These are phyloP conservation scores for Cichladusa arquata DNA, from an alignment of 2,113 vertebrate genomes.

Conservation along the genomic window DNA sequence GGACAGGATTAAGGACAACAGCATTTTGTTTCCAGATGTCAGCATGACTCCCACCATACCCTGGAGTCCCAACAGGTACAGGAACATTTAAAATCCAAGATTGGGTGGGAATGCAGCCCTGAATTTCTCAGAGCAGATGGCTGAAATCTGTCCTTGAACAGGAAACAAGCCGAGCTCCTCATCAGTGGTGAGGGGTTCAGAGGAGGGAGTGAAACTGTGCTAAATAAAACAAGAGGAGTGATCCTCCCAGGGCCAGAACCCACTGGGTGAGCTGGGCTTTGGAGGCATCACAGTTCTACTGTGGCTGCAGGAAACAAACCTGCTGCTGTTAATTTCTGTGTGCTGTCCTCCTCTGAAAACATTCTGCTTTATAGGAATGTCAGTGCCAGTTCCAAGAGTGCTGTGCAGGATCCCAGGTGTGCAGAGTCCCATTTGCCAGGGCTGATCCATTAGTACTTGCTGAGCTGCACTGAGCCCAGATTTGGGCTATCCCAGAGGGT, in stretches of 20 bases:
- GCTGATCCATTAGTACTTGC: not conserved
- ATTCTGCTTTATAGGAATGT: not conserved
- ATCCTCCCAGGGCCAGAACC: not conserved
- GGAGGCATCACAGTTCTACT: not conserved
- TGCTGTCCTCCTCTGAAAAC: not conserved
- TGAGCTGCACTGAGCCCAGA: not conserved
- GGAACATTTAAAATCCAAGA: not conserved
- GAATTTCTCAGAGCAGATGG: not conserved
- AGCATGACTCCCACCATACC: constrained; percentile 92
- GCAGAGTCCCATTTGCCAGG: not conserved
- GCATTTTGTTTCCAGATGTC: constrained; percentile 93
- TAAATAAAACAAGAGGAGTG: not conserved
- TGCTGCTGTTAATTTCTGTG: not conserved
- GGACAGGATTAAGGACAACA: constrained; percentile 94
- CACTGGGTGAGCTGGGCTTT: not conserved
- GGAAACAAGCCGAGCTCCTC: not conserved
- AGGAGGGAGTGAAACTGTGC: not conserved
- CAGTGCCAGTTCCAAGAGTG: not conserved
- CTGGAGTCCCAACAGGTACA: constrained; percentile 98
- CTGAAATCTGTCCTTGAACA: not conserved
- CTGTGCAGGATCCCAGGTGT: not conserved
- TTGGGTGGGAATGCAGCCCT: not conserved
- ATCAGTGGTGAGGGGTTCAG: not conserved
- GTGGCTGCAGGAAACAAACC: not conserved
- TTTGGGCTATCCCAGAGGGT: not conserved